Evolutionary conservation across 35 echinoderm and acorn worm genomes (phyloP), one percentile per base, ranked within the genome.

Genomic region (Patiria miniata): DNA sequence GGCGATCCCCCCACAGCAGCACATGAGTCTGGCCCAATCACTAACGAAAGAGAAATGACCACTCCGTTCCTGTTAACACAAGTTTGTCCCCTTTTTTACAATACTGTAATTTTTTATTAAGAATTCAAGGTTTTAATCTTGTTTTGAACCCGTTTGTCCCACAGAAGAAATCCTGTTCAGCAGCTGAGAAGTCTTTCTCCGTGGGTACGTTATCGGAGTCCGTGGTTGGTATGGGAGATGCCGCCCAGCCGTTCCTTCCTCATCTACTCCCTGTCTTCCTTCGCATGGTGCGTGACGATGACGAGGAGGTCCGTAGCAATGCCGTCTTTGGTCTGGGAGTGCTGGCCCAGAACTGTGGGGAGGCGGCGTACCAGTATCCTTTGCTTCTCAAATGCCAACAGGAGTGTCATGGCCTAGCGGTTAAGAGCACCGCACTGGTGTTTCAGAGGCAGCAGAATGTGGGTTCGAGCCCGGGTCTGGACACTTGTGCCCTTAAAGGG

Each of bases 231-330:
- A 86, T 98, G 96, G 86, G 86, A 60, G 85, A 52, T 18, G 28
- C 59, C 23, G 77, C 94, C 38, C 68, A 47, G 32, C 92, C 96
- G 8, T 98, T 98, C 82, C 68, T 83, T 5, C 85, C 83, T 8
- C 92, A 94, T 79, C 93, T 98, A 23, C 47, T 94, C 33, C 93
- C 89, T 1, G 90, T 94, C 19, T 89, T 98, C 37, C 83, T 89
- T 8, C 81, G 39, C 36, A 78, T 94, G 60, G 83, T 56, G 0
- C 88, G 87, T 51, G 96, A 98, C 61, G 82, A 89, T 10, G 96
- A 98, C 50, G 88, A 91, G 56, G 96, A 98, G 80, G 96, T 98
- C 1, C 54, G 96, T 30, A 98, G 89, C 61, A 98, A 98, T 56
- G 80, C 96, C 4, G 89, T 98, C 56, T 98, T 89, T 83, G 96